phyloP scores from a whole-genome alignment of 2,797 vertebrate species.

The Cuculus canorus region DNA sequence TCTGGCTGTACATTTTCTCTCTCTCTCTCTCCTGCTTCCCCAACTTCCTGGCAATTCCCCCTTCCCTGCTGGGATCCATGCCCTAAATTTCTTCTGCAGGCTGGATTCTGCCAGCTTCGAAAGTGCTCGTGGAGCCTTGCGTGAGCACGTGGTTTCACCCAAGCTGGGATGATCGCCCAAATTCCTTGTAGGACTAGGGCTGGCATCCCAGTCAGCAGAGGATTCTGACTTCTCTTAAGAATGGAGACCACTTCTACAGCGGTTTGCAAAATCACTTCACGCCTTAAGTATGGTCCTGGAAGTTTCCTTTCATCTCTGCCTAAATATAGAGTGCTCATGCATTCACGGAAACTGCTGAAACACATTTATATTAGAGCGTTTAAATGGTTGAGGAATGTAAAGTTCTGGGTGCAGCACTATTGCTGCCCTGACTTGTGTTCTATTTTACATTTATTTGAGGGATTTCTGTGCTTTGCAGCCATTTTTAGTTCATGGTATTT shows the following conservation, averaged over 20 bases:
- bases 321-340: neutral
- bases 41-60: neutral
- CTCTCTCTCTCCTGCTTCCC: conserved; percentile 1
- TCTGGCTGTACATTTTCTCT: conserved; percentile 55
- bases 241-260: neutral
- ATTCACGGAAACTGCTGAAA: neutral
- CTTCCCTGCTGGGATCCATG: neutral
- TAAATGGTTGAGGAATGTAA: neutral
- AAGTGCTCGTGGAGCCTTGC: neutral
- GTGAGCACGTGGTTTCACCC: neutral
- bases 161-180: neutral
- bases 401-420: neutral
- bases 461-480: neutral
- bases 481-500: neutral
- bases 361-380: neutral
- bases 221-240: neutral
- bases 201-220: neutral
- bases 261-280: neutral
- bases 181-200: neutral
- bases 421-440: neutral
- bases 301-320: neutral
- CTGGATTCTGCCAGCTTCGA: neutral
- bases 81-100: neutral
- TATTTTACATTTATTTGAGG: neutral
- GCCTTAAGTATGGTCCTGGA: neutral